Base-by-base conservation (phyloP, 2,888 invertebrate genomes). In the Sericinus montela region DNA sequence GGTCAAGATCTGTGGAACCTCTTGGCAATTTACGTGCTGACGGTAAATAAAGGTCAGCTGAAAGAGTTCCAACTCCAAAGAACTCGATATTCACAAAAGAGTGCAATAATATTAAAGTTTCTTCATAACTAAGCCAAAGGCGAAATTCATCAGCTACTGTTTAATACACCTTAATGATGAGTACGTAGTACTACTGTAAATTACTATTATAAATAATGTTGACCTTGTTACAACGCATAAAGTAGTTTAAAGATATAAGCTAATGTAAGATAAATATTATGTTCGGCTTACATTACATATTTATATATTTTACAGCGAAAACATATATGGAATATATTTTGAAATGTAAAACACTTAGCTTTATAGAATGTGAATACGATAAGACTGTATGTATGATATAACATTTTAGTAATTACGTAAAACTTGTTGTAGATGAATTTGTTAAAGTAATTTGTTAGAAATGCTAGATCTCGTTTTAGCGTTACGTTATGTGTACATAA, bases 1-100 rank as follows among this genome's bases (percentile, higher is more conserved):
- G 89, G 85, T 89, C 89, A 75, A 86, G 89, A 86, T 89, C 89
- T 63, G 89, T 90, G 64, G 89, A 89, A 71, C 88, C 88, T 74
- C 80, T 89, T 54, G 88, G 86, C 59, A 80, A 83, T 67, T 85
- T 80, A 67, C 86, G 83, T 55, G 69, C 75, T 54, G 84, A 87
- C 56, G 66, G 62, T 60, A 86, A 86, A 69, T 75, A 80, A 69
- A 79, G 84, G 63, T 83, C 70, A 75, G 44, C 35, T 57, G 51
- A 59, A 53, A 61, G 56, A 57, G 51, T 59, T 62, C 63, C 57
- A 29, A 29, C 65, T 69, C 76, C 75, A 75, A 78, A 78, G 75
- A 84, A 57, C 54, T 65, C 62, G 63, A 57, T 50, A 62, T 65
- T 19, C 67, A 65, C 71, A 69, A 67, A 69, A 60, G 59, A 75